phyloP scores from a whole-genome alignment of 2,888 invertebrate species.

The Troides helena region DNA sequence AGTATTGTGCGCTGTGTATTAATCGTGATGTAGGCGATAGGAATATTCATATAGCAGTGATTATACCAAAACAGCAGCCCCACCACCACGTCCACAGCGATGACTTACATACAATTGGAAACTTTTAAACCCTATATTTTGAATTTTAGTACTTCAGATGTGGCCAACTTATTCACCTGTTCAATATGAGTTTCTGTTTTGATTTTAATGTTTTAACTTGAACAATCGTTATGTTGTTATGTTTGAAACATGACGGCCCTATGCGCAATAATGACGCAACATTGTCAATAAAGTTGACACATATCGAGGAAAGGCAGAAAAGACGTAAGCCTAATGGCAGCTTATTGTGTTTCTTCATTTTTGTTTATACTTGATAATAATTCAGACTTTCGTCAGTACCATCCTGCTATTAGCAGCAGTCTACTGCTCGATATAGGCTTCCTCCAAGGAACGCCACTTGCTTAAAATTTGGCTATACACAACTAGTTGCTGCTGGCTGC shows the following conservation, averaged over 20 bases:
- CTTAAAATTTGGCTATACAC: too few species aligned
- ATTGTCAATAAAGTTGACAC: background rate
- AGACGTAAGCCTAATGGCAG: background rate
- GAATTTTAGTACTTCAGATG: background rate
- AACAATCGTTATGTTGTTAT: background rate
- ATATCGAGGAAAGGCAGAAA: background rate
- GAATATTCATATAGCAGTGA: conserved; percentile 4
- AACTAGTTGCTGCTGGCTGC: too few species aligned
- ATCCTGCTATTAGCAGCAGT: too few species aligned
- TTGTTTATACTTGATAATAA: background rate
- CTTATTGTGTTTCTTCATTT: background rate
- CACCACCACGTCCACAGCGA: background rate
- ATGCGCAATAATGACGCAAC: background rate
- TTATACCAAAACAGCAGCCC: background rate
- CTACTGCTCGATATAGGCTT: too few species aligned
- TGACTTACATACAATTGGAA: background rate
- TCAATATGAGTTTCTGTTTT: background rate
- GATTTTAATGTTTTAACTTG: background rate
- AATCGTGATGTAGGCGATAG: background rate
- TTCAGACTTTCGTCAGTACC: too few species aligned
- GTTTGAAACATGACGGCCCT: background rate
- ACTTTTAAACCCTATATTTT: background rate
- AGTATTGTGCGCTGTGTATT: conserved; percentile 10
- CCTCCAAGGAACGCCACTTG: too few species aligned
- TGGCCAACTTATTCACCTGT: background rate